Percentiles rank a stretch among this genome's conserved stretches.
These are phyloP conservation scores for Cantharis rufa DNA, from an alignment of 2,888 invertebrate genomes.

Conservation along the genomic window DNA sequence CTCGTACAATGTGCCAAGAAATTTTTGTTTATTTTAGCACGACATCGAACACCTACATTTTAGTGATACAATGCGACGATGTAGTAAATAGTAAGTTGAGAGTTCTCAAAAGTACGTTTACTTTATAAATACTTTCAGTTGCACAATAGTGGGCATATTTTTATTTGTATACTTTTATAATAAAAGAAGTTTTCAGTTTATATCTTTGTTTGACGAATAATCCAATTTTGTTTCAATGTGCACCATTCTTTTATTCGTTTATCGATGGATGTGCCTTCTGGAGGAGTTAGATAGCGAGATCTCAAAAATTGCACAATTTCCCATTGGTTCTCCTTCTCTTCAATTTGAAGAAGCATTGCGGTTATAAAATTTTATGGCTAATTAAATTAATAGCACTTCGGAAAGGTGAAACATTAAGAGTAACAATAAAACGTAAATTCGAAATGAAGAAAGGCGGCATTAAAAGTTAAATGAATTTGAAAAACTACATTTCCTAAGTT, in stretches of 20 bases:
- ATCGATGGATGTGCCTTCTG: background rate
- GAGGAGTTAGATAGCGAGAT: background rate
- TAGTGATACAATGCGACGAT: background rate
- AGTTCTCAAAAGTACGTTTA: background rate
- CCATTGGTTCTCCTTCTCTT: background rate
- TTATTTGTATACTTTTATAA: background rate
- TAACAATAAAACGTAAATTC: background rate
- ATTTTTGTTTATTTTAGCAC: background rate
- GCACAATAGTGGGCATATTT: background rate
- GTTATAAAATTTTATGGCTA: background rate
- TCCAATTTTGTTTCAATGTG: background rate
- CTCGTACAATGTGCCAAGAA: background rate
- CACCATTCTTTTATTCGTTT: background rate
- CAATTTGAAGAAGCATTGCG: background rate
- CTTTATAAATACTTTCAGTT: background rate
- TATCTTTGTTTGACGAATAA: background rate
- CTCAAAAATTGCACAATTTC: background rate
- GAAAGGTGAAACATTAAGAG: background rate
- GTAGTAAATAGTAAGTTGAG: background rate
- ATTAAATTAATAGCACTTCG: background rate
- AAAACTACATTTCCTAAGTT: background rate
- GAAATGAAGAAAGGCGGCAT: background rate
- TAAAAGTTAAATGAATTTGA: background rate
- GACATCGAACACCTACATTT: background rate
- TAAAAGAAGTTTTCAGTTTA: background rate